These are phyloP conservation scores for Tridacna gigas DNA, from an alignment of 2,888 invertebrate species.

Conservation along the genomic window DNA sequence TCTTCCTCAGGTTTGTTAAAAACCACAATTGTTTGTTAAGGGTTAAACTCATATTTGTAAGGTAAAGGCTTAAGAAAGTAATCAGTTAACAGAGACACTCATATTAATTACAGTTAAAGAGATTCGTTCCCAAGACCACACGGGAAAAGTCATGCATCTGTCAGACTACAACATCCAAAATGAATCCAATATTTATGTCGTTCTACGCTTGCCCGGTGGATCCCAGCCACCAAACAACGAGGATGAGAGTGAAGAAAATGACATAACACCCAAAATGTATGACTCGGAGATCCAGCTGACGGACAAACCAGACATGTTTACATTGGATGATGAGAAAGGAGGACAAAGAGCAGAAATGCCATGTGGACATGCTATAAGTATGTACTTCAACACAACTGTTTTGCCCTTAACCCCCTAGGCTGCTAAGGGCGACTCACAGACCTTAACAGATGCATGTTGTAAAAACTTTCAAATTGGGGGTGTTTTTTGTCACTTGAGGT, in stretches of 20 bases:
- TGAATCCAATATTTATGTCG: constrained; percentile 51
- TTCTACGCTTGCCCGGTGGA: constrained; percentile 50
- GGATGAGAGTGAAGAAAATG: neutral
- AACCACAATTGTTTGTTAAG: too few species aligned
- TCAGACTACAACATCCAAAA: constrained; percentile 58
- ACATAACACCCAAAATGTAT: constrained; percentile 45
- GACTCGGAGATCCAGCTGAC: constrained; percentile 54
- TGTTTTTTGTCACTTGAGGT: too few species aligned
- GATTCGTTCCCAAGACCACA: constrained; percentile 29
- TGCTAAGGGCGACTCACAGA: too few species aligned
- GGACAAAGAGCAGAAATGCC: constrained; percentile 66
- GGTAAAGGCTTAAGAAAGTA: too few species aligned
- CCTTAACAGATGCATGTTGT: too few species aligned
- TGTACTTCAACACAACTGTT: neutral
- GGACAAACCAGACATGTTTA: constrained; percentile 67
- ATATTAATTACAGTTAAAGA: constrained; percentile 38
- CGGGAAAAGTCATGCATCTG: constrained; percentile 38
- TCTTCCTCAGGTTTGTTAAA: too few species aligned
- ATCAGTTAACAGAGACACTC: neutral
- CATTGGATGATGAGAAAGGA: constrained; percentile 61
- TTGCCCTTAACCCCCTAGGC: too few species aligned
- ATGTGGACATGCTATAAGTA: constrained; percentile 69
- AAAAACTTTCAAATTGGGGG: too few species aligned
- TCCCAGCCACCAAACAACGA: constrained; percentile 18
- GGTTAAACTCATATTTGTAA: too few species aligned